Evolutionary conservation across 1,140 invertebrate species (phyloP).

Genomic region (Drosophila kepulauana): DNA sequence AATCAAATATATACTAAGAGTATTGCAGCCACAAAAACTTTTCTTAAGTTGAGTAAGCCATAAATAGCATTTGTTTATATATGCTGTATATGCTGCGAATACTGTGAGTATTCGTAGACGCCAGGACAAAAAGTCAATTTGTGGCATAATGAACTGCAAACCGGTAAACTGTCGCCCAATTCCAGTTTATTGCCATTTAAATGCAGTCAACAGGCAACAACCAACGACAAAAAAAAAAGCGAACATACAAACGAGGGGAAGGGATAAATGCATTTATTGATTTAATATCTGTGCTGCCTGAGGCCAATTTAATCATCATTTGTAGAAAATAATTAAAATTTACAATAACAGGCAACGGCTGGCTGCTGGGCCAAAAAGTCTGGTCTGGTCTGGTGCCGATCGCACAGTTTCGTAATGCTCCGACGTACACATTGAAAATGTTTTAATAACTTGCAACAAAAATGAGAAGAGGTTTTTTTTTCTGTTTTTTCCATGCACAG

Average conservation of each 20-base stretch:
- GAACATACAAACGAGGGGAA: neutral
- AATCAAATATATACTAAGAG: neutral
- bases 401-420: conserved; percentile 20
- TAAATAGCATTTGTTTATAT: conserved; percentile 56
- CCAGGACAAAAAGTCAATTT: conserved; percentile 75
- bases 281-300: conserved; percentile 76
- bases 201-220: conserved; percentile 39
- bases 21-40: neutral
- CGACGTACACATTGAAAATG: conserved; percentile 39
- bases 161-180: conserved; percentile 79
- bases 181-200: conserved; percentile 66
- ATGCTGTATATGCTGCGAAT: conserved; percentile 39
- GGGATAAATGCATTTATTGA: conserved; percentile 63
- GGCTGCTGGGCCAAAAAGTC: conserved; percentile 2
- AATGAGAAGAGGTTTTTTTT: conserved; percentile 21
- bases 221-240: conserved; percentile 20
- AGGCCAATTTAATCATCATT: conserved; percentile 81
- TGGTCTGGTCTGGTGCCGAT: conserved; percentile 9
- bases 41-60: conserved; percentile 22
- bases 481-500: neutral
- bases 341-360: conserved; percentile 56
- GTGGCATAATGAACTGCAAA: conserved; percentile 79
- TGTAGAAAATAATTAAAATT: conserved; percentile 82
- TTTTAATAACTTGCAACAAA: conserved; percentile 67
- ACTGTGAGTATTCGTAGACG: conserved; percentile 24